Percentiles rank a stretch among this genome's conserved stretches.
These are phyloP conservation scores for Linurgus olivaceus DNA, from an alignment of 2,797 vertebrate genomes.

Conservation along the genomic window DNA sequence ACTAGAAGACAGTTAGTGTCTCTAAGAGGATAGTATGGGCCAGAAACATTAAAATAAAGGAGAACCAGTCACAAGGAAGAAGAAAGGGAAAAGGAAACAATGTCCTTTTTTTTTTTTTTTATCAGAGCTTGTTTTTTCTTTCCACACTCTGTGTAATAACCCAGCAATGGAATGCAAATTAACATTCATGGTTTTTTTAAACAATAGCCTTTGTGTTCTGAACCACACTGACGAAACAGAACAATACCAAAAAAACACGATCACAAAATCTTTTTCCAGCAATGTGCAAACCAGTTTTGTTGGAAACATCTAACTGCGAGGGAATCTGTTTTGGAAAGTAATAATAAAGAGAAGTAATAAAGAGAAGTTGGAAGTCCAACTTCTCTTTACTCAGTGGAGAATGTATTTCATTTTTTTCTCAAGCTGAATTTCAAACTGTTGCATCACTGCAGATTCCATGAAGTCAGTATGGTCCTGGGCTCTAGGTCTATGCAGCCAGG, in stretches of 20 bases:
- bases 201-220: slow-evolving; percentile 57
- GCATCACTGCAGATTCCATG: background rate
- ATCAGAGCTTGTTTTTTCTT: slow-evolving; percentile 26
- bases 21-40: background rate
- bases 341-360: background rate
- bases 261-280: slow-evolving; percentile 17
- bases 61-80: background rate
- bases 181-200: slow-evolving; percentile 8
- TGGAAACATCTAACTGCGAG: background rate
- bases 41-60: slow-evolving; percentile 2
- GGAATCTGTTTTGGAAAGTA: background rate
- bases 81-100: slow-evolving; percentile 30
- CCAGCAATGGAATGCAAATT: slow-evolving; percentile 35
- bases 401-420: background rate
- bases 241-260: slow-evolving; percentile 1
- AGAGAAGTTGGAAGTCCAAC: background rate
- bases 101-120: background rate
- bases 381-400: background rate
- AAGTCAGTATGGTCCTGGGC: background rate
- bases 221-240: slow-evolving; percentile 24
- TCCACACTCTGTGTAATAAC: background rate
- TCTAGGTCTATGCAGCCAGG: background rate
- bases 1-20: background rate
- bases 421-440: background rate
- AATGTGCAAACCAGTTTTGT: background rate